Base-by-base conservation (phyloP, 2,113 vertebrate species). In the Lagopus muta region DNA sequence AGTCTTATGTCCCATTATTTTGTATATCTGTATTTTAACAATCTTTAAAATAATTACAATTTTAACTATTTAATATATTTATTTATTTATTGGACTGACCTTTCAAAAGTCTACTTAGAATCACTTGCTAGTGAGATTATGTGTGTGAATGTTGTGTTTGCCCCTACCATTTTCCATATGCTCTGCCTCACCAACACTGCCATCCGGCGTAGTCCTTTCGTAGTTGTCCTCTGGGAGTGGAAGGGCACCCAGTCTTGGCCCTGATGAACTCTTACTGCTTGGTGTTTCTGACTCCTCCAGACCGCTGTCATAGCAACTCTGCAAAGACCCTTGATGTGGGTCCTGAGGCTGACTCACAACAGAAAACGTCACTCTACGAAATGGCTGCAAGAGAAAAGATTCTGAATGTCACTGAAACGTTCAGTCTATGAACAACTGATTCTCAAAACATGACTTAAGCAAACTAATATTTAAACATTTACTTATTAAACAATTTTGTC, bases 141-240 rank as follows among this genome's bases (percentile, higher is more conserved):
- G 97, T 97, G 97, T 98, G 98, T 98, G 97, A 89, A 95, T 98
- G 98, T 97, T 76, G 97, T 99, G 98, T 99, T 99, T 99, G 98
- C 98, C 99, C 99, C 99, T 99, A 99, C 99, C 99, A 99, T 99
- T 99, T 99, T 99, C 99, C 99, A 99, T 99, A 99, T 99, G 99
- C 98, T 99, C 99, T 99, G 99, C 99, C 99, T 99, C 99, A 99
- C 99, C 99, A 99, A 99, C 99, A 99, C 99, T 99, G 99, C 99
- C 99, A 99, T 99, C 99, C 98, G 99, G 99, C 98, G 99, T 99
- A 98, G 99, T 99, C 99, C 99, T 99, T 98, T 99, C 99, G 98
- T 99, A 99, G 99, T 98, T 99, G 99, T 99, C 99, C 98, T 99
- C 99, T 86, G 99, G 99, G 97, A 99, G 99, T 98, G 99, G 99